Base-by-base conservation (phyloP, 2,797 vertebrate genomes). In the Numenius phaeopus region DNA sequence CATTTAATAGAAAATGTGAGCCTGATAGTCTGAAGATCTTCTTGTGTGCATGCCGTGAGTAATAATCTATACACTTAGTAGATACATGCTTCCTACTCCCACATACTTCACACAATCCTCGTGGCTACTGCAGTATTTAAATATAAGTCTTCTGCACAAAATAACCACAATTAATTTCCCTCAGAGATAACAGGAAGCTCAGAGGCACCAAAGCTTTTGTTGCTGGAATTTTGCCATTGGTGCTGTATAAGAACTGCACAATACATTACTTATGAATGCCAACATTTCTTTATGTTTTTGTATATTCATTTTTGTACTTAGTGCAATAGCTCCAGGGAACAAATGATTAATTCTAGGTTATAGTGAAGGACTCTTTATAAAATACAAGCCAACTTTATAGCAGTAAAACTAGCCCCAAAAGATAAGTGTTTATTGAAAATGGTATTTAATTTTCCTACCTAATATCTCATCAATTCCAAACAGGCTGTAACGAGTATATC, bases 101-200 rank as follows among this genome's bases (percentile, higher is more conserved):
- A 78, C 61, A 44, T 66, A 80, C 54, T 73, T 92, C 81, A 89
- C 73, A 57, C 52, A 29, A 52, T 46, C 71, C 75, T 83, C 8
- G 5, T 61, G 82, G 73, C 81, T 92, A 70, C 3, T 82, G 59
- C 29, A 94, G 39, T 49, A 82, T 54, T 88, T 67, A 94, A 92
- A 91, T 78, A 30, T 4, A 59, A 46, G 54, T 61, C 67, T 73
- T 16, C 50, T 69, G 44, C 49, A 78, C 69, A 91, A 81, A 94
- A 94, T 73, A 89, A 92, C 75, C 22, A 44, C 49, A 75, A 78
- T 61, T 85, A 67, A 70, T 91, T 80, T 75, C n/a, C 81, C 57
- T 87, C 44, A 49, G 76, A 91, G 40, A 30, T 16, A 83, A 54
- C 18, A 54, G 64, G 49, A 85, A 94, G 67, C 75, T 94, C 64